A percentile compares a stretch with the other conserved stretches of the same genome.
phyloP scores from a whole-genome alignment of 2,888 invertebrate species.

The Cecidostiba fungosa region DNA sequence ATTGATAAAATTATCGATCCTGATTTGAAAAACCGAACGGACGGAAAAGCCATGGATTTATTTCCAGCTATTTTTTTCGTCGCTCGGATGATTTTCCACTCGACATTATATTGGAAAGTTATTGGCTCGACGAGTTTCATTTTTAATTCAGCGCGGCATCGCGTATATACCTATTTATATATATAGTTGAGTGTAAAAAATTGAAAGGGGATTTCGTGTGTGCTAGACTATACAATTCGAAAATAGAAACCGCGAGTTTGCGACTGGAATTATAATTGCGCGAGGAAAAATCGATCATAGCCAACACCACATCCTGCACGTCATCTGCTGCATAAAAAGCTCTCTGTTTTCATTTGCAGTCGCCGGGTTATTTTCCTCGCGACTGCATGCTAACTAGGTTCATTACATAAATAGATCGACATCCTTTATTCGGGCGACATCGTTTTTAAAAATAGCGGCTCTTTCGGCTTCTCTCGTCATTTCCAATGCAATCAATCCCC shows the following conservation, averaged over 20 bases:
- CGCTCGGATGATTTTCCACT: not conserved
- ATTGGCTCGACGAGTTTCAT: not conserved
- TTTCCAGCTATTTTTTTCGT: not conserved
- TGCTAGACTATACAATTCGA: not conserved
- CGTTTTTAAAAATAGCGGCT: not conserved
- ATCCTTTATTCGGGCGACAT: not conserved
- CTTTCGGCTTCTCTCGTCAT: too few relatives aligned
- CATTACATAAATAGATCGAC: not conserved
- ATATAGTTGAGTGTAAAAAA: not conserved
- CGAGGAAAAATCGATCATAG: conserved; percentile 32
- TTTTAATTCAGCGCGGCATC: not conserved
- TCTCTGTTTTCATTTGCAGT: conserved; percentile 2
- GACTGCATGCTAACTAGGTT: not conserved
- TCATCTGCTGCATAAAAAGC: conserved; percentile 26
- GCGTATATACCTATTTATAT: not conserved
- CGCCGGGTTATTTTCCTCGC: not conserved
- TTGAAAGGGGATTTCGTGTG: not conserved
- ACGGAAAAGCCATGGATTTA: too few relatives aligned
- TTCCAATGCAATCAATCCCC: not conserved
- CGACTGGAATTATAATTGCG: not conserved
- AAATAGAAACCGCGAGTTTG: not conserved
- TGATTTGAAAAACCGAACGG: not conserved
- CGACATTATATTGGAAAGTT: not conserved
- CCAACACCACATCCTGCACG: conserved; percentile 30
- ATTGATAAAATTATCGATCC: too few relatives aligned